Percentiles rank a stretch among this genome's conserved stretches.
Evolutionary conservation across 2,888 invertebrate species (phyloP).

Genomic region (Dermolepida albohirtum): DNA sequence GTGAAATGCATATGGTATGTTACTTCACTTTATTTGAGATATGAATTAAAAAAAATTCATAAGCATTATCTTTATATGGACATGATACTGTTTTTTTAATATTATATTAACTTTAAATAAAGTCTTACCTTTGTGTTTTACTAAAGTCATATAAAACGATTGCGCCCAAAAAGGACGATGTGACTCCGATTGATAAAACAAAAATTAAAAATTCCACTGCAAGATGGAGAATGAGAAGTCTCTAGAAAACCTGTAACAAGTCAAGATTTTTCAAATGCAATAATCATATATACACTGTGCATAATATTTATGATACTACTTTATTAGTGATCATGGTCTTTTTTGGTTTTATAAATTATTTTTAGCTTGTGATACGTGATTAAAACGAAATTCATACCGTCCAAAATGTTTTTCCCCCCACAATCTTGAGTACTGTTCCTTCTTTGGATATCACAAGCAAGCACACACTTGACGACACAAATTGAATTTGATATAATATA

Average conservation of each 20-base stretch:
- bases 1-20: too few species aligned
- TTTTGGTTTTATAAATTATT: conserved; percentile 13
- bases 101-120: conserved; percentile 39
- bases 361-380: conserved; percentile 22
- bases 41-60: too few species aligned
- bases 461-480: conserved; percentile 4
- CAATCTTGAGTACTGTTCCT: background rate
- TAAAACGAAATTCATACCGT: conserved; percentile 34
- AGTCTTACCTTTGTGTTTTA: conserved; percentile 88
- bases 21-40: too few species aligned
- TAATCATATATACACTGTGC: background rate
- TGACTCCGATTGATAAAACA: conserved; percentile 54
- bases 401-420: conserved; percentile 19
- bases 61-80: conserved; percentile 1
- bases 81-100: too few species aligned
- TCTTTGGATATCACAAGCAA: conserved; percentile 3
- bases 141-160: conserved; percentile 98
- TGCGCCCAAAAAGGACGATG: conserved; percentile 87
- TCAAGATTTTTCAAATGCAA: background rate
- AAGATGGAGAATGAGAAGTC: conserved; percentile 35
- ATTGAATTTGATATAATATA: conserved; percentile 10
- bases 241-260: conserved; percentile 26
- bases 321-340: conserved; percentile 18
- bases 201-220: conserved; percentile 37
- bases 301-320: background rate